phyloP scores from a whole-genome alignment of 2,888 invertebrate species.

The Coecobrya sp. region DNA sequence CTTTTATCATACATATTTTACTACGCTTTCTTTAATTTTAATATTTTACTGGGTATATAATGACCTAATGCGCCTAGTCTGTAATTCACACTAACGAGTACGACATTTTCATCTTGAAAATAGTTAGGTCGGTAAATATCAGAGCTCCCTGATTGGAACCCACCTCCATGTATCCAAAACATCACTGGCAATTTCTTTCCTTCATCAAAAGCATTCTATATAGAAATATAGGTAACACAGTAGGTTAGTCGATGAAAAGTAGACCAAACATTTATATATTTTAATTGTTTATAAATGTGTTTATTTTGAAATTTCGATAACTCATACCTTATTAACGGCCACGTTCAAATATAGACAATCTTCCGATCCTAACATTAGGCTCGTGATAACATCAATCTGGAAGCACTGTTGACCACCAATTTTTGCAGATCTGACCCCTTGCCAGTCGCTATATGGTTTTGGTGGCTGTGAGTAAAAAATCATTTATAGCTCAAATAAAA shows the following conservation, averaged over 20 bases:
- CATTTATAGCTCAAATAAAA: too few relatives aligned
- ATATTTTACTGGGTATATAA: background rate
- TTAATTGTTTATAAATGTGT: too few relatives aligned
- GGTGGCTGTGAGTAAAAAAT: too few relatives aligned
- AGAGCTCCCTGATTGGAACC: conserved; percentile 74
- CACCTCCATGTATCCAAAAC: conserved; percentile 82
- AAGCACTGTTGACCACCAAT: conserved; percentile 81
- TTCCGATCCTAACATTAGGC: conserved; percentile 79
- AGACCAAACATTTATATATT: too few relatives aligned
- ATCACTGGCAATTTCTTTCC: conserved; percentile 72
- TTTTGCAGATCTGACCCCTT: conserved; percentile 80
- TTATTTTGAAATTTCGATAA: too few relatives aligned
- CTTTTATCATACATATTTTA: background rate
- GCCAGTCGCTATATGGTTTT: conserved; percentile 76
- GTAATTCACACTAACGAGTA: conserved; percentile 79
- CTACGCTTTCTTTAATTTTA: background rate
- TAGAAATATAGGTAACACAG: background rate
- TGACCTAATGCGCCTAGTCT: conserved; percentile 79
- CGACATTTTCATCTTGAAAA: conserved; percentile 79
- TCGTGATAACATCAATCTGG: conserved; percentile 84
- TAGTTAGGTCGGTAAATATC: conserved; percentile 82
- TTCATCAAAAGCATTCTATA: conserved; percentile 60
- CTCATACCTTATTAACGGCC: too few relatives aligned
- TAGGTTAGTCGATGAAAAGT: too few relatives aligned
- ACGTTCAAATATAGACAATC: conserved; percentile 81